Conservation (phyloP, 2,797 vertebrate genomes). For the Chloroceryle inda region DNA sequence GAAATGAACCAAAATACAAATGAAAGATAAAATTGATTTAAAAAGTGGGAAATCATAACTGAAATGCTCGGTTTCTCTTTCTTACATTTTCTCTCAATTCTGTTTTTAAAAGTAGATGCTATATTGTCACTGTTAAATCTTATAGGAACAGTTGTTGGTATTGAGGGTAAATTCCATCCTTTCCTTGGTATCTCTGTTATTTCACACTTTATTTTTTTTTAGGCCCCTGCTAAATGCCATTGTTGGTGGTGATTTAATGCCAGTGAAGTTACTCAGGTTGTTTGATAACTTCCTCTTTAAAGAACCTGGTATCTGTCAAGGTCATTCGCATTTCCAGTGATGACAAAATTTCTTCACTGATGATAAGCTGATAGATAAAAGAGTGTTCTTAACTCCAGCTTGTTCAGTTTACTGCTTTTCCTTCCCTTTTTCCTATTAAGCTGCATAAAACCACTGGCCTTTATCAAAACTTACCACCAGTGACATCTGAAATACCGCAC, state of each 20-base stretch:
- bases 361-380: not conserved
- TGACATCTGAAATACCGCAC: not conserved
- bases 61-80: not conserved
- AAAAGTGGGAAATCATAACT: not conserved
- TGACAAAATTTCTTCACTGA: not conserved
- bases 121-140: not conserved
- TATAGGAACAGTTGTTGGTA: not conserved
- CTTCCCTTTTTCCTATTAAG: not conserved
- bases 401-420: not conserved
- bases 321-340: not conserved
- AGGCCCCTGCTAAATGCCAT: not conserved
- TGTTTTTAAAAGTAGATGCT: not conserved
- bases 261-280: not conserved
- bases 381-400: not conserved
- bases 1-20: not conserved
- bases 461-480: not conserved
- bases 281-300: not conserved
- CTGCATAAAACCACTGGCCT: not conserved
- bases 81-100: not conserved
- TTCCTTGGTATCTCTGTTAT: not conserved
- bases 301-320: not conserved
- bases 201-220: constrained; percentile 7
- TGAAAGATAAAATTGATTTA: not conserved
- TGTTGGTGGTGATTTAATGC: not conserved
- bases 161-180: not conserved